Base-by-base conservation (phyloP, 2,888 invertebrate species). In the Amblyjoppa fuscipennis region DNA sequence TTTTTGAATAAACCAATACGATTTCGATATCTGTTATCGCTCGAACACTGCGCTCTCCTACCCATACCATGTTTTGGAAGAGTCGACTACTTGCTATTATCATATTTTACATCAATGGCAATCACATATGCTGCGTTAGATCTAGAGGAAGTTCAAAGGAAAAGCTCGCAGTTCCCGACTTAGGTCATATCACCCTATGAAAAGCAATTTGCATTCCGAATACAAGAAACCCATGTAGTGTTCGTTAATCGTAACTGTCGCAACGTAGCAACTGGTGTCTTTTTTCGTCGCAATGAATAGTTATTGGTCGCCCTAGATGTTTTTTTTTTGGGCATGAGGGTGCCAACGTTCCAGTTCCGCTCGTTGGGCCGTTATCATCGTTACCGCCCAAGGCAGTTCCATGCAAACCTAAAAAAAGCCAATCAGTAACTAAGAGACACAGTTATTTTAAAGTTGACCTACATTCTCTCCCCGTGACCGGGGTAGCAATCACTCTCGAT, bases 361-460 rank as follows among this genome's bases (percentile, higher is more conserved):
- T 0, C 28, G 59, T 59, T 11, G 9, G 3, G 28, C 25, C 25
- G 25, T 25, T 25, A 13, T 28, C 11, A 4, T 59, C 13, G 25
- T 4, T 59, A 1, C 13, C 11, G 13, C 28, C 45, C 16, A 16
- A 16, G 16, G 16, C 45, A 49, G 3, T 11, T 59, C 1, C 13
- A 59, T 11, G 13, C 25, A 11, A 25, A 4, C 28, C n/a, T 0
- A 45, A 45, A 41, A 61, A 61, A 16, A n/a, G n/a, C 61, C 3
- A 45, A 31, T 28, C 41, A 16, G 1, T 1, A 41, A 61, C 11
- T 16, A 31, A 49, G n/a, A 41, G 20, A 25, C 20, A 31, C 61
- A 16, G 59, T 74, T 75, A 75, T 49, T 41, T n/a, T n/a, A 9
- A n/a, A 11, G 64, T 34, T 75, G 31, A 61, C 59, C 66, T 20